Evolutionary conservation across 2,113 vertebrate species (phyloP).

Genomic region (Geothlypis trichas): DNA sequence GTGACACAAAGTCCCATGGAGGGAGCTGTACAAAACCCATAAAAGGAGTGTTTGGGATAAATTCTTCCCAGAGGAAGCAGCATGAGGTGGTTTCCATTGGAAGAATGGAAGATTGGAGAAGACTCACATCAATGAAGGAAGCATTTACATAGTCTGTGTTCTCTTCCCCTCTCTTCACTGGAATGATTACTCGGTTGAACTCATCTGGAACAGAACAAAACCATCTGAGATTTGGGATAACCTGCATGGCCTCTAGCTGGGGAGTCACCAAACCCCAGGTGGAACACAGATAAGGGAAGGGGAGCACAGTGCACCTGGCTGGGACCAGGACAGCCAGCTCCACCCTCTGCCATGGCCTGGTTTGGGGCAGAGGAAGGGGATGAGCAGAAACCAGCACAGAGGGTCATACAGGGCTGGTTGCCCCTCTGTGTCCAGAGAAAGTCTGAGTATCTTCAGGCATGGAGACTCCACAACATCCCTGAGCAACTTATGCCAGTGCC

Average conservation of each 20-base stretch:
- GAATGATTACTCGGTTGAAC: constrained; percentile 99
- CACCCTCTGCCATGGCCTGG: not conserved
- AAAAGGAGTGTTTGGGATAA: not conserved
- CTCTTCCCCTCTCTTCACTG: constrained; percentile 96
- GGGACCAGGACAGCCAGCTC: not conserved
- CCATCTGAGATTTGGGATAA: not conserved
- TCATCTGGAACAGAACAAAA: constrained; percentile 81
- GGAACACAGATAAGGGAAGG: not conserved
- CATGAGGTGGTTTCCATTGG: not conserved
- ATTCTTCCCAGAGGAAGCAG: not conserved
- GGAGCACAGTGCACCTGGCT: not conserved
- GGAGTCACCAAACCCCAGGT: not conserved
- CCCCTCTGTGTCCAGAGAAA: not conserved
- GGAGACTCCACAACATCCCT: not conserved
- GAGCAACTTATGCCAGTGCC: not conserved
- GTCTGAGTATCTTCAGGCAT: not conserved
- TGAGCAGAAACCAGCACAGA: not conserved
- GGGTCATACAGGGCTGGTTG: not conserved
- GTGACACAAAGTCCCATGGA: not conserved
- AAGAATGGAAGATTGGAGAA: not conserved
- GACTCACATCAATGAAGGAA: constrained; percentile 97
- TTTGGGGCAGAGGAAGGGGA: not conserved
- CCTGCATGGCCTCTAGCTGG: not conserved
- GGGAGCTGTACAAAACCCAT: not conserved
- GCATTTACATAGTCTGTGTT: constrained; percentile 97